Conservation (phyloP, 2,797 vertebrate genomes). For the Capromys pilorides region DNA sequence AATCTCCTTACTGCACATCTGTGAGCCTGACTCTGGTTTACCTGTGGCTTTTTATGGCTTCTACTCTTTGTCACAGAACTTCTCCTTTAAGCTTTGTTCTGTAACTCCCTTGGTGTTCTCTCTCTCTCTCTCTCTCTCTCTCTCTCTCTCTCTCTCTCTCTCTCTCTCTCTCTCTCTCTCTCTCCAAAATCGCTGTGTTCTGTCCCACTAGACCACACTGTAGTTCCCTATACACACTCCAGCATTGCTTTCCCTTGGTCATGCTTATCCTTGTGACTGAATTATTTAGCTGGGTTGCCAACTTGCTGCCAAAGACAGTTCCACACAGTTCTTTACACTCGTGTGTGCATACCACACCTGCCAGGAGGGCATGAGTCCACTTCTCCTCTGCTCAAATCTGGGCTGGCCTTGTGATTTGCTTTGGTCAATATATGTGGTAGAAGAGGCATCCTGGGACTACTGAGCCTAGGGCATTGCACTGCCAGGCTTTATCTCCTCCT, state of each 20-base stretch:
- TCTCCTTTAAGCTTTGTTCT: neutral
- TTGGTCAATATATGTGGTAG: neutral
- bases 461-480: neutral
- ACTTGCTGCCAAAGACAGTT: neutral
- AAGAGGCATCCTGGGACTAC: neutral
- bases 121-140: no score
- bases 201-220: no score
- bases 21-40: neutral
- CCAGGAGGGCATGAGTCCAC: neutral
- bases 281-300: neutral
- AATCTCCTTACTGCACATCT: neutral
- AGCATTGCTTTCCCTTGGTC: neutral
- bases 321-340: neutral
- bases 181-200: neutral
- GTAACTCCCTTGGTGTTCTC: neutral
- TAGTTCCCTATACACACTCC: neutral
- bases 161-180: no score
- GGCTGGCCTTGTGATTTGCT: neutral
- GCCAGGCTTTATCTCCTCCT: slow-evolving; percentile 1
- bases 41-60: neutral
- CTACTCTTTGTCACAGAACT: neutral
- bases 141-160: neutral
- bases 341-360: neutral
- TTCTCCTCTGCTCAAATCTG: neutral
- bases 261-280: neutral